Percentiles rank a stretch among this genome's conserved stretches.
Evolutionary conservation across 2,113 vertebrate genomes (phyloP).

Genomic region (Ammospiza caudacuta): DNA sequence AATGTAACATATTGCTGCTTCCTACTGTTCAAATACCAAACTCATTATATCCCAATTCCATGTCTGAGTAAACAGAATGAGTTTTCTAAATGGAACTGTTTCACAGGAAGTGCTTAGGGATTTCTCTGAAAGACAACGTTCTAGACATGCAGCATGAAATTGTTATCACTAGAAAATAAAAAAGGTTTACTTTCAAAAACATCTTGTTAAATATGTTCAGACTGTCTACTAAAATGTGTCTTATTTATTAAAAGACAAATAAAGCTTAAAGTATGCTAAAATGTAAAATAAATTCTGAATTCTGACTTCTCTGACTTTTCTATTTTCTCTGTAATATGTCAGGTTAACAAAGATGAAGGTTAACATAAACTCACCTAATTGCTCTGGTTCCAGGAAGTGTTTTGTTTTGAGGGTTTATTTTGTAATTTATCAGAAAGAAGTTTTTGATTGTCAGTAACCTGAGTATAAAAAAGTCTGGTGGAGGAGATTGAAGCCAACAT

Average conservation of each 20-base stretch:
- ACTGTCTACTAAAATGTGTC: not conserved
- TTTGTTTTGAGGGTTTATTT: not conserved
- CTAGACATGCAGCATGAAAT: not conserved
- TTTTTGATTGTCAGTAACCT: not conserved
- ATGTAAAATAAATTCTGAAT: not conserved
- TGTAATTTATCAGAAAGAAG: not conserved
- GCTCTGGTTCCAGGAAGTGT: not conserved
- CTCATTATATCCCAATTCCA: not conserved
- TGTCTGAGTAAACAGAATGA: not conserved
- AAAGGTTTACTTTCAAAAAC: not conserved
- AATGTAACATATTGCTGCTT: not conserved
- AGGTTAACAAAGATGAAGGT: not conserved
- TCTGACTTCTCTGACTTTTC: not conserved
- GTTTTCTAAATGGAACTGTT: not conserved
- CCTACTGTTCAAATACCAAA: not conserved
- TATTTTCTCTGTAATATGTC: not conserved
- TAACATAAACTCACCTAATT: not conserved
- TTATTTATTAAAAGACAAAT: not conserved
- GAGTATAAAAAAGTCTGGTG: not conserved
- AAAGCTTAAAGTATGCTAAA: not conserved
- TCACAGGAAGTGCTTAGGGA: not conserved
- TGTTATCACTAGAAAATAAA: not conserved
- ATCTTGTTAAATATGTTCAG: not conserved
- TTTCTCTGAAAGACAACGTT: conserved; percentile 13
- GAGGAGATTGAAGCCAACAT: not conserved